phyloP scores from a whole-genome alignment of 2,888 invertebrate species.

The Chydorus sphaericus region DNA sequence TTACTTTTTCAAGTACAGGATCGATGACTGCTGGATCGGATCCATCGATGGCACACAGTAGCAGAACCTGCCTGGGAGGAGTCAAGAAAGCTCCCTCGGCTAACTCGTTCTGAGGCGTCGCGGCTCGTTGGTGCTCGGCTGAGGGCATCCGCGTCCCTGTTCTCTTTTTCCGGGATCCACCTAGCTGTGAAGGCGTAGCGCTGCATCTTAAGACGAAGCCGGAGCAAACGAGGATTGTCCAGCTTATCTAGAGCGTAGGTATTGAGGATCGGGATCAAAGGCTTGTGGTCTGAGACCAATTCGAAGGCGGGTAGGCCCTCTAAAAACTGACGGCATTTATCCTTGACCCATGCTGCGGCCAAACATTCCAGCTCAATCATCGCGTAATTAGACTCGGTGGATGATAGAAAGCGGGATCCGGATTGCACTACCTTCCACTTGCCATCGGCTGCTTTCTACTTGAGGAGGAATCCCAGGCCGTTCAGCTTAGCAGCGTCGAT shows the following conservation, averaged over 20 bases:
- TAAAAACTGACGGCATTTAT: neutral
- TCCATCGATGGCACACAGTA: neutral
- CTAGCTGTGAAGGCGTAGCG: slow-evolving; percentile 6
- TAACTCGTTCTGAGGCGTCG: neutral
- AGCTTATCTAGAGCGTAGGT: neutral
- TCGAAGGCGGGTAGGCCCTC: neutral
- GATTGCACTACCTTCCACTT: neutral
- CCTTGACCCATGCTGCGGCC: neutral
- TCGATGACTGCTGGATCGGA: neutral
- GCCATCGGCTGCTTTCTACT: neutral
- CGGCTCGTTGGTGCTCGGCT: slow-evolving; percentile 8
- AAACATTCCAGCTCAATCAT: slow-evolving; percentile 6
- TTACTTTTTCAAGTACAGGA: neutral
- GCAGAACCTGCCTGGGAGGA: neutral
- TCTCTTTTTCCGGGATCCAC: slow-evolving; percentile 6
- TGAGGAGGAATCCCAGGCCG: slow-evolving; percentile 11
- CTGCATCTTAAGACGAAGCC: slow-evolving; percentile 8
- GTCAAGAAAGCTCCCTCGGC: neutral
- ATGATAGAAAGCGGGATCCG: slow-evolving; percentile 1
- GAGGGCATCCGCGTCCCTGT: slow-evolving; percentile 12
- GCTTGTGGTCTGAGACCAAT: neutral
- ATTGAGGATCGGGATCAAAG: slow-evolving; percentile 4
- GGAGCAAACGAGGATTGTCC: slow-evolving; percentile 9
- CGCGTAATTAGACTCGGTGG: neutral
- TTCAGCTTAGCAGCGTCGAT: slow-evolving; percentile 8